Base-by-base conservation (phyloP, 64 coral and sea anemone species). In the Montipora capricornis region DNA sequence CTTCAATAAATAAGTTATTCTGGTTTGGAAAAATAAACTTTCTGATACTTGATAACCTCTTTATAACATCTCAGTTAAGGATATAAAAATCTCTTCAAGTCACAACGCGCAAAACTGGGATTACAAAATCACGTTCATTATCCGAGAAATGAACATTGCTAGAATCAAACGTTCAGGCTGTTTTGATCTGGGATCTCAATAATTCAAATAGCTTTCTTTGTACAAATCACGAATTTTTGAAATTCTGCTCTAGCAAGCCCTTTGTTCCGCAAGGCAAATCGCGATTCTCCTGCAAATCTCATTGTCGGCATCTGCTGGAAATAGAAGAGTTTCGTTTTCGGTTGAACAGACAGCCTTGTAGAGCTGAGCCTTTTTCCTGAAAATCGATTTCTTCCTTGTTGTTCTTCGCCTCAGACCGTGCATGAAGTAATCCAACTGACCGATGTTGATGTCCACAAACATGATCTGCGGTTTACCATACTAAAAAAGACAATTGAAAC, bases 381-480 rank as follows among this genome's bases (percentile, higher is more conserved):
- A 98, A 17, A 98, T 62, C 0, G 96, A 98, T 79, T 98, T 98
- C 89, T 92, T 98, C 71, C 96, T 89, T 8, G 83, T 5, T 13
- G 96, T 98, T 74, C 83, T 92, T 4, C 96, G 68, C 29, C 80
- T 98, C 1, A 98, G 89, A n/a, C 96, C 96, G 44, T 98, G 96
- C 47, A 98, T 92, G 49, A 92, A 98, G 84, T 89, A 98, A 57
- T 98, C 96, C 12, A 98, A 87, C 67, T 98, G 96, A 5, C 96
- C 96, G 58, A 98, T 78, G 80, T 98, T 26, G 3, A 98, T 93
- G 77, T 98, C 96, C 5, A 98, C 89, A 89, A 98, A 98, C 84
- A 98, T 77, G 76, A 98, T 78, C 71, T 82, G 85, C 20, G 89
- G 88, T 15, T 89, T 88, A 10, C 75, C 83, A 49, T 95, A 92